Base-by-base conservation (phyloP, 2,113 vertebrate species). In the Elanus axillaris region DNA sequence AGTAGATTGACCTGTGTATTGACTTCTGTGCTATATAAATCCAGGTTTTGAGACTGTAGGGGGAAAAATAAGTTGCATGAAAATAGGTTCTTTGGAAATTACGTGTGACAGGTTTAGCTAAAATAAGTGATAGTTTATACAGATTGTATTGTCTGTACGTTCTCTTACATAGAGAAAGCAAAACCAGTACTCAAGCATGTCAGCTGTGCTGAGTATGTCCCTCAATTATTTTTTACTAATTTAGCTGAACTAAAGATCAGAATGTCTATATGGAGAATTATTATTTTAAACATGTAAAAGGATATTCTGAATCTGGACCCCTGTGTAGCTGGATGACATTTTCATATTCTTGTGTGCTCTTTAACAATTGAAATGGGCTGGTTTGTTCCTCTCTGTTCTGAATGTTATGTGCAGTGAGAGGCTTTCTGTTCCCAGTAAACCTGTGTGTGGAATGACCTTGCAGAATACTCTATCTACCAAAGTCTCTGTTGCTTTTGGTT, bases 371-470 rank as follows among this genome's bases (percentile, higher is more conserved):
- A 86, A 91, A 72, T 85, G 72, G 80, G 29, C 69, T 75, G 94
- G 73, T 96, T 97, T 97, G 93, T 97, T 95, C 91, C 95, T 97
- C 83, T 96, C 83, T 96, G 31, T 76, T 93, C 31, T 88, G 59
- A 71, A 26, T 66, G 75, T 92, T 82, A 15, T 16, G 50, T 36
- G 2, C 87, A 58, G 77, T 8, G 56, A 69, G 80, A 69, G 21
- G 45, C 62, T 91, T 96, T 89, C 84, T 93, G 93, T 93, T 91
- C 53, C 78, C 53, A 47, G 45, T 72, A 69, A 95, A 82, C 45
- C 60, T 78, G 45, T 91, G 36, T 66, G 74, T 94, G 86, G 80
- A 93, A 75, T 94, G 89, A 82, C 63, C 32, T 76, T 76, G 66
- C 69, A 89, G 62, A 84, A 89, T 72, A 64, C n/a, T 38, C 32